Evolutionary conservation across 2,888 invertebrate species (phyloP).

Genomic region (Melipona bicolor): DNA sequence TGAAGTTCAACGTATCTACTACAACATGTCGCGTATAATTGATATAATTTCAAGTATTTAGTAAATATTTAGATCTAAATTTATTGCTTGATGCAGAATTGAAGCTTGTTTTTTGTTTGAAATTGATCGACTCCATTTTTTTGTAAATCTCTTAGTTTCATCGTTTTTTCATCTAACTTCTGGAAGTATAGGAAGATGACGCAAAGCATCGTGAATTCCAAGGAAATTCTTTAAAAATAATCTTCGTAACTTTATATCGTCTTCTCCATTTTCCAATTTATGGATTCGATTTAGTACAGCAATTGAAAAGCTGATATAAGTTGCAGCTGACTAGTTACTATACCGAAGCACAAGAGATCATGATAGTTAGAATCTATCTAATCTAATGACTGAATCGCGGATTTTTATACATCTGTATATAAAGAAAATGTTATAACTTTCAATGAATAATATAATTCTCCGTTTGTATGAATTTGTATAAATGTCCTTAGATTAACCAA

Average conservation of each 20-base stretch:
- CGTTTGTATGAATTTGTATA: too few relatives aligned
- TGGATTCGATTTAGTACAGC: not conserved
- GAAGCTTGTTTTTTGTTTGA: not conserved
- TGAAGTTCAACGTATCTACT: not conserved
- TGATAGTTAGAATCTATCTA: not conserved
- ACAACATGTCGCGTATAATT: not conserved
- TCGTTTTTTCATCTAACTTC: not conserved
- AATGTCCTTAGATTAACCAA: too few relatives aligned
- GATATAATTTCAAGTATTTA: not conserved
- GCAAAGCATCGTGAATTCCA: not conserved
- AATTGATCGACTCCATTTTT: not conserved
- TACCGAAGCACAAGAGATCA: not conserved
- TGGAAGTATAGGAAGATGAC: not conserved
- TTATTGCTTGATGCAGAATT: not conserved
- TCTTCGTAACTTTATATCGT: not conserved
- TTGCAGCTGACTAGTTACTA: not conserved
- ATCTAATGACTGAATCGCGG: not conserved
- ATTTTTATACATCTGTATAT: too few relatives aligned
- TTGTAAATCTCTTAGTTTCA: not conserved
- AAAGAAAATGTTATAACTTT: too few relatives aligned
- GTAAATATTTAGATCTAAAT: not conserved
- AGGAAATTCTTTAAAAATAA: not conserved
- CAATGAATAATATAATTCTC: too few relatives aligned
- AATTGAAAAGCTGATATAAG: not conserved
- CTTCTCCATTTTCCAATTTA: conserved; percentile 2